Base-by-base conservation (phyloP, 2,797 vertebrate species). In the Knipowitschia caucasica region DNA sequence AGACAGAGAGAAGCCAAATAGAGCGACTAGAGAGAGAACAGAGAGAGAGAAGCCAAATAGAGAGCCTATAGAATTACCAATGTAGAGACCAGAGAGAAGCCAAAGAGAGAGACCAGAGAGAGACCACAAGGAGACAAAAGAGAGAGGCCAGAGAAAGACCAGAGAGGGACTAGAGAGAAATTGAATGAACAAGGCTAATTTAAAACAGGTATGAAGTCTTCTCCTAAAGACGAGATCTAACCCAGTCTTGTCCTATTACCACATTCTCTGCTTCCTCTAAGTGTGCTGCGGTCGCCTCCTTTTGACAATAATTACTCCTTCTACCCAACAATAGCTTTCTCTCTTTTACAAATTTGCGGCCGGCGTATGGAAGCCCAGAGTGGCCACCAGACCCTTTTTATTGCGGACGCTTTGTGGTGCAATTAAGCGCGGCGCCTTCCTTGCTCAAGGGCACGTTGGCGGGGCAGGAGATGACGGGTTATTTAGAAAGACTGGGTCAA, bases 361-460 rank as follows among this genome's bases (percentile, higher is more conserved):
- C 27, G n/a, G n/a, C n/a, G 47, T 31, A 31, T 36, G 50, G 43
- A 43, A 21, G 45, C 55, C 39, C 63, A 52, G 34, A n/a, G 1
- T 27, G 11, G 12, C 45, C 39, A 1, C 68, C 4, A 69, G 31
- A 20, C 51, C 14, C n/a, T n/a, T 36, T 35, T 61, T 15, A 45
- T 21, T 14, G 15, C 8, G 3, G 34, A 21, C 24, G 39, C 49
- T 50, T 36, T 47, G 6, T 9, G 1, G 4, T 17, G 17, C 60
- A 45, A 27, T 71, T 62, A 63, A 23, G 10, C 10, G 20, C 20
- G 6, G 18, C 20, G n/a, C 17, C 52, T 62, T 53, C 52, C 33
- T 69, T 53, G 71, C 73, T 76, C 69, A 67, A 63, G 66, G 75
- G 71, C 71, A 62, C 26, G 0, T 70, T 51, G 53, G 53, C 57